These are phyloP conservation scores for Epirrhoe alternata DNA, from an alignment of 2,888 invertebrate species.

Conservation along the genomic window DNA sequence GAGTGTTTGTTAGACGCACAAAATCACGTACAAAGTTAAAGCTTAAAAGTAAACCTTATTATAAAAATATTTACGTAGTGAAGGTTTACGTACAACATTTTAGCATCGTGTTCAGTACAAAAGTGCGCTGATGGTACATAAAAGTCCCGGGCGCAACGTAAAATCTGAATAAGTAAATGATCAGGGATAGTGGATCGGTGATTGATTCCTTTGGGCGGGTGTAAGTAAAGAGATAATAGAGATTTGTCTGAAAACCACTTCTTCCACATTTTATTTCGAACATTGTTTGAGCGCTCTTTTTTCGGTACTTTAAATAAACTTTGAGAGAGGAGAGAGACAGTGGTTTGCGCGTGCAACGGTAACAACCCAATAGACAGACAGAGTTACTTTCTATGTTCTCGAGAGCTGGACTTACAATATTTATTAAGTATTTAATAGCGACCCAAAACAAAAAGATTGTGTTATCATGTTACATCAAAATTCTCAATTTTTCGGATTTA, in stretches of 20 bases:
- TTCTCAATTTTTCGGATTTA: too few relatives aligned
- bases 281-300: background rate
- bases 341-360: too few relatives aligned
- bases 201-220: constrained; percentile 62
- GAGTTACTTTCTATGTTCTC: too few relatives aligned
- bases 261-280: background rate
- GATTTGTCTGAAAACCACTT: constrained; percentile 10
- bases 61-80: background rate
- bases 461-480: too few relatives aligned
- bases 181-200: constrained; percentile 68
- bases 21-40: background rate
- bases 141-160: constrained; percentile 59
- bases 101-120: constrained; percentile 24
- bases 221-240: constrained; percentile 41
- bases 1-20: background rate
- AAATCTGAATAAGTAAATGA: constrained; percentile 76
- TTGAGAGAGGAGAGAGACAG: too few relatives aligned
- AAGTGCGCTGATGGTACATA: constrained; percentile 57
- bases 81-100: constrained; percentile 17
- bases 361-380: too few relatives aligned
- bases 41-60: background rate
- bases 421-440: too few relatives aligned
- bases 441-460: too few relatives aligned
- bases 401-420: too few relatives aligned
- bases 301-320: too few relatives aligned